A percentile compares a stretch with the other conserved stretches of the same genome.
Evolutionary conservation across 2,113 vertebrate genomes (phyloP).

Genomic region (Fregetta grallaria): DNA sequence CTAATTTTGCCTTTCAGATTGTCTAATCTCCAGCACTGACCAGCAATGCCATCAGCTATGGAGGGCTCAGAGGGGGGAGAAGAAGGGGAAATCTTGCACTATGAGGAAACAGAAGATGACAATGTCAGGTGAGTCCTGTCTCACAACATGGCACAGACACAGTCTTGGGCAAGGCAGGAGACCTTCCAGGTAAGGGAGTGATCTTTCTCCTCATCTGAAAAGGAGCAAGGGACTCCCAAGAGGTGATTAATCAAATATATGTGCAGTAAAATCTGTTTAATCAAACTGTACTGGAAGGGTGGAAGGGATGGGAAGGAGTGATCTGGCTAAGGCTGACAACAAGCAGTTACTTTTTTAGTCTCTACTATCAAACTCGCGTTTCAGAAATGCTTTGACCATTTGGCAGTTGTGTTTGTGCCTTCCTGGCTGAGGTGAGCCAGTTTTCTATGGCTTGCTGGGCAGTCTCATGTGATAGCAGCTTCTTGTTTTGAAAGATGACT

Average conservation of each 20-base stretch:
- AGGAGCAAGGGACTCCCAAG: background rate
- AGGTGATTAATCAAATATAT: background rate
- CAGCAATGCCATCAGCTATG: conserved; percentile 24
- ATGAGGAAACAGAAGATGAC: conserved; percentile 7
- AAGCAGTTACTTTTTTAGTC: background rate
- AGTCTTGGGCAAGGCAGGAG: background rate
- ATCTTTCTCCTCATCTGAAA: background rate
- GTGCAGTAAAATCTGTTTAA: background rate
- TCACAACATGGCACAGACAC: background rate
- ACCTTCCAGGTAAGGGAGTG: background rate
- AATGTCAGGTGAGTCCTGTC: conserved; percentile 55
- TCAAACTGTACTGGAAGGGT: background rate
- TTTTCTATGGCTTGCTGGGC: background rate
- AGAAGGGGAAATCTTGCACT: conserved; percentile 26
- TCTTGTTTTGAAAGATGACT: conserved; percentile 32
- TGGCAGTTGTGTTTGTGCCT: background rate
- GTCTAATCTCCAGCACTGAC: background rate
- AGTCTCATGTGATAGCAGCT: background rate
- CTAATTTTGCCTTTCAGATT: background rate
- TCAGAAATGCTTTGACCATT: background rate
- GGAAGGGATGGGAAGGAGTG: background rate
- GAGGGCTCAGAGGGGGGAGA: conserved; percentile 54
- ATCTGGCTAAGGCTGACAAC: background rate
- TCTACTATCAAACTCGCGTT: background rate
- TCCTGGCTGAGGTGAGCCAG: background rate